Evolutionary conservation across 1,140 invertebrate species (phyloP), one percentile per base, ranked within the genome.

Genomic region (Bombus impatiens): DNA sequence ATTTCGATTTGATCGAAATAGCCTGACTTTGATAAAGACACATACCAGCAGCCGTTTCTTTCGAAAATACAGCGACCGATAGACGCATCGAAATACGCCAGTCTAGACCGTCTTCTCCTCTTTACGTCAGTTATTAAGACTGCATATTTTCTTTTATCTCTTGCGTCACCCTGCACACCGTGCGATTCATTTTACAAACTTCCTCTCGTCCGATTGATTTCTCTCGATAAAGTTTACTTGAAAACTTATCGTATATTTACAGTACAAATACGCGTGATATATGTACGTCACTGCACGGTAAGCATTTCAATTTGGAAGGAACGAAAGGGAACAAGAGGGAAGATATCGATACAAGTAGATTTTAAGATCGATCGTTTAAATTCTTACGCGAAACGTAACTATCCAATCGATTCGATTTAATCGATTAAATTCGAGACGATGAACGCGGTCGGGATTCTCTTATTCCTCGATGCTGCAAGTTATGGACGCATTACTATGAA

Each of bases 1-100:
- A 87, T 76, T 91, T 84, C 86, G 84, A 90, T 88, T 76, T 82
- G 80, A 82, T 90, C 86, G 82, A 89, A 90, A 92, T 85, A 82
- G 62, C 75, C n/a, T 35, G 71, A 57, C 79, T 86, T 84, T 32
- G 62, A 59, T 80, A 78, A 59, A 44, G 44, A 71, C 59, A 47
- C 47, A 35, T 32, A 57, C 47, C 28, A 32, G 18, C n/a, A 3
- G 35, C n/a, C 22, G 18, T 79, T 59, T 47, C 22, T 72, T 35
- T 40, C 47, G 37, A 44, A 88, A 59, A 72, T 62, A 83, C 32
- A 22, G 8, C 44, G n/a, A 9, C 12, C 10, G 68, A 53, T 28
- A 28, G 53, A 74, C 6, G 10, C 18, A 13, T 15, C 35, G 22
- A 62, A 62, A 75, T 32, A 35, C 18, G n/a, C 6, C 3, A 12